These are phyloP conservation scores for Bhutanitis thaidina DNA, from an alignment of 2,888 invertebrate species.

Conservation along the genomic window DNA sequence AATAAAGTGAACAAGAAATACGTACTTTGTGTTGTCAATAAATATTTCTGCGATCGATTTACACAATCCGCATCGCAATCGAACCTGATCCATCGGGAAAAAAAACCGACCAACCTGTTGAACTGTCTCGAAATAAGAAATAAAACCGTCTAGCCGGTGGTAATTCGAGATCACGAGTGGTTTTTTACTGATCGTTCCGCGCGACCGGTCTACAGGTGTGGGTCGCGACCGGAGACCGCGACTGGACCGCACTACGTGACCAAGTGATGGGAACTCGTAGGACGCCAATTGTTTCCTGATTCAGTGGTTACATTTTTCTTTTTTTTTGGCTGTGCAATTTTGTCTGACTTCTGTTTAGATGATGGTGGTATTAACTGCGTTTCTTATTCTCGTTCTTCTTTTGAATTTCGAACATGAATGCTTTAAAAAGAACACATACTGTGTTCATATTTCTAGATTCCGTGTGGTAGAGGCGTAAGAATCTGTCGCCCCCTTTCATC, in stretches of 20 bases:
- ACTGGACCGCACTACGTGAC: conserved; percentile 51
- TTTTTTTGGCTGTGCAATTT: conserved; percentile 1
- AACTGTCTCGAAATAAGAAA: conserved; percentile 54
- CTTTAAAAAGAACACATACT: too few relatives aligned
- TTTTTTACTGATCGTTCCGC: conserved; percentile 51
- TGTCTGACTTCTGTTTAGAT: neutral
- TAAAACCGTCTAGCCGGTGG: conserved; percentile 43
- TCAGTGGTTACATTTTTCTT: conserved; percentile 13
- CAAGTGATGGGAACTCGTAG: conserved; percentile 47
- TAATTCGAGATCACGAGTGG: conserved; percentile 56
- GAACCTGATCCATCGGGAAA: conserved; percentile 21
- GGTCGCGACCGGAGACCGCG: conserved; percentile 52
- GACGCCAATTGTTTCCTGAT: conserved; percentile 48
- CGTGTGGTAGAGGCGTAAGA: too few relatives aligned
- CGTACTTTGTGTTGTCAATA: neutral
- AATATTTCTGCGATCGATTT: conserved; percentile 6
- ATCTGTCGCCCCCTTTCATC: too few relatives aligned
- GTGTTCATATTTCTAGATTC: too few relatives aligned
- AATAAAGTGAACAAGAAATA: neutral
- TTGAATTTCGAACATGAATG: too few relatives aligned
- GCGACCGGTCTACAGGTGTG: conserved; percentile 42
- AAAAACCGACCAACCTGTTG: conserved; percentile 44
- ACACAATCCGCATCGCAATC: conserved; percentile 19
- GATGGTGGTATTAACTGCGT: neutral
- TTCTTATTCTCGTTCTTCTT: neutral